Evolutionary conservation across 53 echinoderm and acorn worm species (phyloP).

Genomic region (Apostichopus leukothele): DNA sequence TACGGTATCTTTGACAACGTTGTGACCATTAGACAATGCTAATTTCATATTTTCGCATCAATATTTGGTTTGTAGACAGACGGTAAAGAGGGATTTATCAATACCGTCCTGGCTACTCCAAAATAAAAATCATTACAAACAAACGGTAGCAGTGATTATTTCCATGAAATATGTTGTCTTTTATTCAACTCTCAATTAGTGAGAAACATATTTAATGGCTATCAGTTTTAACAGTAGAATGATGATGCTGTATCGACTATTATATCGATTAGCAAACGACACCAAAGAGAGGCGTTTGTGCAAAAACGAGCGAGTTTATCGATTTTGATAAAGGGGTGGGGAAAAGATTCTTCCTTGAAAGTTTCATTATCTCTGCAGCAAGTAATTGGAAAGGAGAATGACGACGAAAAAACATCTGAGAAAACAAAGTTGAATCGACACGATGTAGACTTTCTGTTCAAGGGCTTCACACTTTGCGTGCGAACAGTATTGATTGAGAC

Average conservation of each 20-base stretch:
- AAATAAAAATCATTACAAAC: neutral
- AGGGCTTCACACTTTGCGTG: slow-evolving; percentile 50
- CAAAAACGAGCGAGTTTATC: slow-evolving; percentile 27
- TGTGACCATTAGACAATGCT: too few species aligned
- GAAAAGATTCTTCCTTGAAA: slow-evolving; percentile 34
- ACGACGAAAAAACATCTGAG: slow-evolving; percentile 32
- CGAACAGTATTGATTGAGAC: slow-evolving; percentile 36
- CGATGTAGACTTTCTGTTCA: slow-evolving; percentile 38
- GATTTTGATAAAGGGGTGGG: slow-evolving; percentile 17
- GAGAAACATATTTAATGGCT: slow-evolving; percentile 33
- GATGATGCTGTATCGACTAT: slow-evolving; percentile 6
- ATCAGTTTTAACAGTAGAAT: slow-evolving; percentile 11
- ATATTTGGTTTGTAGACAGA: too few species aligned
- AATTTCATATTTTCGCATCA: too few species aligned
- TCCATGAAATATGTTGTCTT: neutral
- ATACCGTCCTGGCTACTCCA: neutral
- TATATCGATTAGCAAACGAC: slow-evolving; percentile 12
- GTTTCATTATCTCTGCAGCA: slow-evolving; percentile 36
- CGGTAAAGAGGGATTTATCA: too few species aligned
- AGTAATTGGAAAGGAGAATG: slow-evolving; percentile 33
- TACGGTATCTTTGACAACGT: too few species aligned
- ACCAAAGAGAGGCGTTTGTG: slow-evolving; percentile 5
- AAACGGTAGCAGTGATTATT: neutral
- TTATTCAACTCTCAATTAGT: neutral
- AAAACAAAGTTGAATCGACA: slow-evolving; percentile 18